These are phyloP conservation scores for Boloria selene DNA, from an alignment of 2,888 invertebrate genomes.

Conservation along the genomic window DNA sequence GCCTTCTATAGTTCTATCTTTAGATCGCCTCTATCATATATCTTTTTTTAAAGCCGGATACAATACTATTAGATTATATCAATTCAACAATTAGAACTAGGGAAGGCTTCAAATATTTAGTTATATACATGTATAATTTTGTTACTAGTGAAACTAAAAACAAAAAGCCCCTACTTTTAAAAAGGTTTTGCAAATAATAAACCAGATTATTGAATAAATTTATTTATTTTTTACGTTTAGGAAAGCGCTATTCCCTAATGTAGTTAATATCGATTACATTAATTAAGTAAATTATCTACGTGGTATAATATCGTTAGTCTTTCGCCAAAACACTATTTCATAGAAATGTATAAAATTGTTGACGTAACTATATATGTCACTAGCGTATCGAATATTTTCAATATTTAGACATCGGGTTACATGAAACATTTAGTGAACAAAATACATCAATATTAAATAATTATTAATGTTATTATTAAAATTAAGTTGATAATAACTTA, in stretches of 20 bases:
- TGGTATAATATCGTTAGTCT: conserved; percentile 64
- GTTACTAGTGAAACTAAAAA: not conserved
- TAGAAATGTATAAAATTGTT: conserved; percentile 75
- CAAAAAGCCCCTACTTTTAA: no score
- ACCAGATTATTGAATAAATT: conserved; percentile 37
- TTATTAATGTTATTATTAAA: not conserved
- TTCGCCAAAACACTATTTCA: conserved; percentile 65
- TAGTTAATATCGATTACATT: conserved; percentile 70
- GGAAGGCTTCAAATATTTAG: no score
- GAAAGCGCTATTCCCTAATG: conserved; percentile 67
- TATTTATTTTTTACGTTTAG: conserved; percentile 50
- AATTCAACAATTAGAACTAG: no score
- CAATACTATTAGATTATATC: no score
- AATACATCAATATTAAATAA: not conserved
- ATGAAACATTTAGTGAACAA: not conserved
- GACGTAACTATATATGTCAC: conserved; percentile 48
- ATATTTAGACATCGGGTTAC: conserved; percentile 15
- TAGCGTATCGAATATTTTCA: conserved; percentile 49
- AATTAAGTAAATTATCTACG: conserved; percentile 60
- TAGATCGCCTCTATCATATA: no score
- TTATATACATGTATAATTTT: no score
- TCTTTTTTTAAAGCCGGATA: no score
- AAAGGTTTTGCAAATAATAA: conserved; percentile 27
- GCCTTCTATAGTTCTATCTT: no score
- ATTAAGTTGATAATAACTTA: no score